These are phyloP conservation scores for Protonemura montana DNA, from an alignment of 2,888 invertebrate species.

Conservation along the genomic window DNA sequence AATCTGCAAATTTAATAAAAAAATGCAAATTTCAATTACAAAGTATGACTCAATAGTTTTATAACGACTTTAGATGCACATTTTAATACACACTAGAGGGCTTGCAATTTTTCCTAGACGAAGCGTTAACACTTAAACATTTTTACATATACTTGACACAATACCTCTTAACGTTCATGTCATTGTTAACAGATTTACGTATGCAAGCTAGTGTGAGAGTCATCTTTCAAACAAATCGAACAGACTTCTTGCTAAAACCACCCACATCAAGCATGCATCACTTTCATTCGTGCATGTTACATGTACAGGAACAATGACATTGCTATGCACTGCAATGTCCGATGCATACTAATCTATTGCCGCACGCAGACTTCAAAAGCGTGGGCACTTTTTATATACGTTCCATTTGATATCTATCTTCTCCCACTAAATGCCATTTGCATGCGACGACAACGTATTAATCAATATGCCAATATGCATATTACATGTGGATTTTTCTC, in stretches of 20 bases:
- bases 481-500: neutral
- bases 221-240: slow-evolving; percentile 1
- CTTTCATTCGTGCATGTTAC: neutral
- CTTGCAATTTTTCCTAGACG: neutral
- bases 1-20: slow-evolving; percentile 2
- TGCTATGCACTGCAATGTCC: neutral
- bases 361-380: neutral
- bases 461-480: slow-evolving; percentile 4
- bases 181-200: slow-evolving; percentile 12
- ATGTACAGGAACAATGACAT: neutral
- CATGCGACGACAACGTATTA: neutral
- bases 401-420: neutral
- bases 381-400: neutral
- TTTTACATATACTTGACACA: slow-evolving; percentile 1
- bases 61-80: neutral
- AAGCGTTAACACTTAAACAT: neutral
- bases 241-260: slow-evolving; percentile 18
- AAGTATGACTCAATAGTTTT: slow-evolving; percentile 5
- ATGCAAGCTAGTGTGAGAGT: neutral
- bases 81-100: neutral
- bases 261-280: slow-evolving; percentile 20
- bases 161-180: neutral
- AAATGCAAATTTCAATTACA: neutral
- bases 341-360: neutral
- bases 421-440: neutral